Evolutionary conservation across 2,113 vertebrate species (phyloP).

Genomic region (Laticauda colubrina): DNA sequence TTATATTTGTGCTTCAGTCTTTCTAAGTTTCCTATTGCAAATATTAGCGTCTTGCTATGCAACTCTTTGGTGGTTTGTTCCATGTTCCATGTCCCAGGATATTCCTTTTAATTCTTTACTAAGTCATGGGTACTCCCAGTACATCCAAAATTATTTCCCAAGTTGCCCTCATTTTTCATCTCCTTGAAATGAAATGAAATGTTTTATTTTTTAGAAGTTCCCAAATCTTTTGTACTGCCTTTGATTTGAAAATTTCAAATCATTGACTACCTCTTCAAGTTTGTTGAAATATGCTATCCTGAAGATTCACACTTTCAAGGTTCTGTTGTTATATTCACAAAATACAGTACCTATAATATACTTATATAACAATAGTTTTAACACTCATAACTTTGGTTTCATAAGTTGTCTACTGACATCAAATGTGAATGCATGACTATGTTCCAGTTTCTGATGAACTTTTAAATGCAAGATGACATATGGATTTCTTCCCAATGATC

Average conservation of each 20-base stretch:
- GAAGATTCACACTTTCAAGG: background rate
- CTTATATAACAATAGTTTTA: background rate
- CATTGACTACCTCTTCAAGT: background rate
- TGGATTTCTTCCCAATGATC: background rate
- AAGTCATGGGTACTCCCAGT: background rate
- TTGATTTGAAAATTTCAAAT: background rate
- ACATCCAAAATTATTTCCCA: background rate
- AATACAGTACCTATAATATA: too few relatives aligned
- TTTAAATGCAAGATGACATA: background rate
- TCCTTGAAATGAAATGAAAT: background rate
- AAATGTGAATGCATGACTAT: background rate
- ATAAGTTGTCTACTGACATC: background rate
- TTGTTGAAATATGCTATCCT: background rate
- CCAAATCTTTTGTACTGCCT: background rate
- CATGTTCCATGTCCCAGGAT: background rate
- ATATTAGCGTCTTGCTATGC: background rate
- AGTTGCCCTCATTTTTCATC: background rate
- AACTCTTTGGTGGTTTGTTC: background rate
- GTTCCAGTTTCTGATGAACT: background rate
- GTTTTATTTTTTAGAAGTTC: background rate
- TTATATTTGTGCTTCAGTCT: background rate
- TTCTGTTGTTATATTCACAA: background rate
- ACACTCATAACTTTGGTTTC: background rate
- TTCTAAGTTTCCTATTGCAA: background rate
- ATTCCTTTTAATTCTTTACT: background rate